phyloP scores from a whole-genome alignment of 2,888 invertebrate species.

The Camptogramma bilineatum region DNA sequence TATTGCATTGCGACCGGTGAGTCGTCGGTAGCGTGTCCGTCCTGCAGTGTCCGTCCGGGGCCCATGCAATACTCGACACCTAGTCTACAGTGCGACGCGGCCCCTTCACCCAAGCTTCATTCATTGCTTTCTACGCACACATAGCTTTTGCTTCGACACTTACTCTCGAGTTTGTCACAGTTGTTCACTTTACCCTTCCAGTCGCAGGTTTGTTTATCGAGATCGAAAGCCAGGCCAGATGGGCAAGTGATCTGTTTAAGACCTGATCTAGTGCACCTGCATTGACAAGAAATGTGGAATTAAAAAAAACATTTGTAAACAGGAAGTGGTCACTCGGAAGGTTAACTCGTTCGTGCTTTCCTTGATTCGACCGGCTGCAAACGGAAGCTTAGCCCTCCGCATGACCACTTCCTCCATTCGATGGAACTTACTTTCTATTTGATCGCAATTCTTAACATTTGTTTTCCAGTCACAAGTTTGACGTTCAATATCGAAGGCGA shows the following conservation, averaged over 20 bases:
- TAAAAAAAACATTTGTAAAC: conserved; percentile 67
- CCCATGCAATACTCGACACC: conserved; percentile 78
- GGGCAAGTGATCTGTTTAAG: conserved; percentile 98
- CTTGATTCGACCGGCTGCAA: conserved; percentile 49
- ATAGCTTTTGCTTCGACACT: conserved; percentile 87
- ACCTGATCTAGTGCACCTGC: conserved; percentile 97
- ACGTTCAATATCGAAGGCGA: conserved; percentile 97
- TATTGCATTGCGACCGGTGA: conserved; percentile 61
- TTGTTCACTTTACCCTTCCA: conserved; percentile 99
- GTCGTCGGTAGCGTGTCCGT: conserved; percentile 51
- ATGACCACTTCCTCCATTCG: conserved; percentile 72
- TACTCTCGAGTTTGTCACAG: conserved; percentile 98
- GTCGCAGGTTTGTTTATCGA: conserved; percentile 99
- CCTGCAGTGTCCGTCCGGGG: conserved; percentile 61
- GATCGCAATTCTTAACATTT: conserved; percentile 98
- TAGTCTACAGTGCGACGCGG: conserved; percentile 79
- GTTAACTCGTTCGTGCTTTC: conserved; percentile 61
- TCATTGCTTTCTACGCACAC: conserved; percentile 80
- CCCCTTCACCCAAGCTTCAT: conserved; percentile 83
- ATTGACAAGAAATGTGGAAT: conserved; percentile 84
- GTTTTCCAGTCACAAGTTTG: conserved; percentile 99
- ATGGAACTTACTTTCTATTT: conserved; percentile 94
- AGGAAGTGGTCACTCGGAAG: conserved; percentile 80
- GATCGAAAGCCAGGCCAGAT: conserved; percentile 98
- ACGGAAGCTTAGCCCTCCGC: conserved; percentile 77